Percentiles rank a stretch among this genome's conserved stretches.
phyloP scores from a whole-genome alignment of 2,797 vertebrate species.

The Pangasius larnaudii region DNA sequence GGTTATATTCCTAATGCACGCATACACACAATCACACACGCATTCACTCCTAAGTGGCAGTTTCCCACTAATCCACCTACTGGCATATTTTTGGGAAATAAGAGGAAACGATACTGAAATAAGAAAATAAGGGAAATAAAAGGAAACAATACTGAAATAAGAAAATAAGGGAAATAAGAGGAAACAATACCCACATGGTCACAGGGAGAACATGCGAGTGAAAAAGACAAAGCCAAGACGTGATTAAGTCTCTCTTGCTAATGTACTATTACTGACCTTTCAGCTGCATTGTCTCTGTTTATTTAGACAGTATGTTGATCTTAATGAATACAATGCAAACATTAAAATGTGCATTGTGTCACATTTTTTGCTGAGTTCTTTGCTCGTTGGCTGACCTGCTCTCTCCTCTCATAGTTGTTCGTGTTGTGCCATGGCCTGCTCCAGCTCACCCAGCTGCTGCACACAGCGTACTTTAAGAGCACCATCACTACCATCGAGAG shows the following conservation, averaged over 20 bases:
- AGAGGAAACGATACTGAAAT: too few relatives aligned
- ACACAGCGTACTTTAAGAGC: conserved; percentile 96
- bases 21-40: neutral
- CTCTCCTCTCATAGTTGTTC: conserved; percentile 79
- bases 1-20: neutral
- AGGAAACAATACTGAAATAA: neutral
- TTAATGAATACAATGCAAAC: neutral
- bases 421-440: conserved; percentile 92
- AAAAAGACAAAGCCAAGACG: neutral
- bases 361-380: neutral
- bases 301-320: conserved; percentile 2
- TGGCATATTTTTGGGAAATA: neutral
- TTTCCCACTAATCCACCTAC: neutral
- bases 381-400: conserved; percentile 3
- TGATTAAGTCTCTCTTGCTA: neutral
- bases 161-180: neutral
- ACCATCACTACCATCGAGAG: conserved; percentile 94
- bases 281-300: neutral
- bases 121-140: neutral
- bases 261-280: neutral
- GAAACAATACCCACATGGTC: neutral
- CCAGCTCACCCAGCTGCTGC: conserved; percentile 93
- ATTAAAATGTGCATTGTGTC: neutral
- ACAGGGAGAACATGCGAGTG: neutral
- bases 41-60: neutral